Evolutionary conservation across 2,113 vertebrate species (phyloP), one percentile per base, ranked within the genome.

Genomic region (Taxidea taxus): DNA sequence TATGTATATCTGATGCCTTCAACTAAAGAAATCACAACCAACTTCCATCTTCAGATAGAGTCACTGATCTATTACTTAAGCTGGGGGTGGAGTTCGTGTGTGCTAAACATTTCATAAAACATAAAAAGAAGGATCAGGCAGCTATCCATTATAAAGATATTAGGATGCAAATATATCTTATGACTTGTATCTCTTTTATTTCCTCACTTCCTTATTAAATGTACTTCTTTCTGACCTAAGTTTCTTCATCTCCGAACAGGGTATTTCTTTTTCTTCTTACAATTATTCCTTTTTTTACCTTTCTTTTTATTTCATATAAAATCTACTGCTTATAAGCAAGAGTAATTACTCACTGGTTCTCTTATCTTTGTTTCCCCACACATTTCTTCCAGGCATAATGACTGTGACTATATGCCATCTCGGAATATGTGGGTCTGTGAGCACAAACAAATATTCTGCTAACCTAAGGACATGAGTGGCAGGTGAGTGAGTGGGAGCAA

Each of bases 401-500:
- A 72, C 58, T 87, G 42, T 42, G 54, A 86, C 54, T 51, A 15
- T 66, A 39, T 27, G 37, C 29, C 34, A 60, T 91, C 62, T 21
- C 44, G 0, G 37, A 87, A 87, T 0, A 8, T 42, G 49, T 68
- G 84, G 23, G 29, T 75, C 72, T 96, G 37, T 27, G 83, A 51
- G 82, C 54, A 86, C 64, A 96, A 91, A 86, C 4, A 39, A 95
- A 42, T 70, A 90, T 94, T 96, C 91, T 94, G 18, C 70, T 68
- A 74, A 87, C 80, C 87, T 54, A 37, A 42, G 18, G 75, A 66
- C 13, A 25, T 81, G 88, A 97, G 80, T 81, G 92, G 91, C 74
- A 95, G 72, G 85, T 68, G 42, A 77, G 82, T 94, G 88, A 91
- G 91, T 95, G 94, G 81, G 72, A 98, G 62, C 27, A 89, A 92